A percentile compares a stretch with the other conserved stretches of the same genome.
phyloP scores from a whole-genome alignment of 2,113 vertebrate species.

The Rhadina sibilatrix region DNA sequence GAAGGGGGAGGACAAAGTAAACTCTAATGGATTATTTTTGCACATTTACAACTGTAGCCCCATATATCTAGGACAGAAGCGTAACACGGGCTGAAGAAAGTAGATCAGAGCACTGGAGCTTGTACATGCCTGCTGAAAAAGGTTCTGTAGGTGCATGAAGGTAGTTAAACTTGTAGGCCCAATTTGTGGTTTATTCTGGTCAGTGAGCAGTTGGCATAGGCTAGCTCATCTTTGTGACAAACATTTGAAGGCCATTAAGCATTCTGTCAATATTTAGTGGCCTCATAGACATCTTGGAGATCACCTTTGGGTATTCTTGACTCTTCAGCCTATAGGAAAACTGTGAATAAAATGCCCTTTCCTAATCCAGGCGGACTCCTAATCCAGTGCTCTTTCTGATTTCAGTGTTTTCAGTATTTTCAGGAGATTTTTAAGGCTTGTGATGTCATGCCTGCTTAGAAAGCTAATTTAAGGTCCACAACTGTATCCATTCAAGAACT shows the following conservation, averaged over 20 bases:
- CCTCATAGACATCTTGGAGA: not conserved
- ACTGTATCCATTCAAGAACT: not conserved
- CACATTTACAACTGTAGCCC: not conserved
- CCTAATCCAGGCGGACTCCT: not conserved
- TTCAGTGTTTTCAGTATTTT: not conserved
- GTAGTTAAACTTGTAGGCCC: not conserved
- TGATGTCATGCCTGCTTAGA: not conserved
- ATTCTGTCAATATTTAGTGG: not conserved
- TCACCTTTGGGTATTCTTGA: not conserved
- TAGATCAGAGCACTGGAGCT: not conserved
- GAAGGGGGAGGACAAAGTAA: not conserved
- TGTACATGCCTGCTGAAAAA: not conserved
- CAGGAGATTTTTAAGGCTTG: not conserved
- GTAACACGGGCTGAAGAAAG: not conserved
- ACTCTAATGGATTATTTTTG: not conserved
- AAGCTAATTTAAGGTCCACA: not conserved
- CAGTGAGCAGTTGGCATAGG: not conserved
- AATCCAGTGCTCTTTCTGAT: not conserved
- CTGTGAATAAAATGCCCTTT: not conserved
- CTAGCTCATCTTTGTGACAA: not conserved
- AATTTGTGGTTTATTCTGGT: not conserved
- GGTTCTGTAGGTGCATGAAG: not conserved
- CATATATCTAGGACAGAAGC: not conserved
- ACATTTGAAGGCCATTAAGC: not conserved
- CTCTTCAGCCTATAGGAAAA: not conserved